Evolutionary conservation across 2,797 vertebrate species (phyloP).

Genomic region (Propithecus perrieri): DNA sequence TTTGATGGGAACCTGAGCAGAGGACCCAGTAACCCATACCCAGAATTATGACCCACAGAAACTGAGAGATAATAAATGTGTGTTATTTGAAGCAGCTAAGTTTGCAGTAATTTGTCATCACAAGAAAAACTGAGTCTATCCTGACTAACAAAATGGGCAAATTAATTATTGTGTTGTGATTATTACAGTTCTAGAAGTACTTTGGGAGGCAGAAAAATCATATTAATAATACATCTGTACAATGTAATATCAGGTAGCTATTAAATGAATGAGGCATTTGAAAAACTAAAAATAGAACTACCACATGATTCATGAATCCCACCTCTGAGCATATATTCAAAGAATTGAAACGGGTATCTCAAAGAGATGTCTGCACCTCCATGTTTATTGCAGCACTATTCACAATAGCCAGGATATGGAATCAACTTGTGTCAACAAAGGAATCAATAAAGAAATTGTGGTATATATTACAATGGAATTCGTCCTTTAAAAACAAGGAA

Average conservation of each 20-base stretch:
- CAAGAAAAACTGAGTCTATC: neutral
- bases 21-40: neutral
- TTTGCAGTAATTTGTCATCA: conserved; percentile 12
- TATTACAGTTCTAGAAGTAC: conserved; percentile 9
- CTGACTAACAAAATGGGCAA: neutral
- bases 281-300: neutral
- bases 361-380: neutral
- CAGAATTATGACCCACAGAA: neutral
- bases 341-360: neutral
- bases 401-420: neutral
- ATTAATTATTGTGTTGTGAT: conserved; percentile 11
- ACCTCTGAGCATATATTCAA: neutral
- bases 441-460: neutral
- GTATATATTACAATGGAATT: neutral
- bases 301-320: neutral
- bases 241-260: neutral
- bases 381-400: neutral
- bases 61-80: neutral
- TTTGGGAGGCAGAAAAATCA: conserved; percentile 6
- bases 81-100: neutral
- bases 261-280: neutral
- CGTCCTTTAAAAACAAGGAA: neutral
- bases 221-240: neutral
- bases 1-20: neutral
- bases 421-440: no score